Conservation (phyloP, 1,140 invertebrate genomes). For the Panagrolaimus sp. region DNA sequence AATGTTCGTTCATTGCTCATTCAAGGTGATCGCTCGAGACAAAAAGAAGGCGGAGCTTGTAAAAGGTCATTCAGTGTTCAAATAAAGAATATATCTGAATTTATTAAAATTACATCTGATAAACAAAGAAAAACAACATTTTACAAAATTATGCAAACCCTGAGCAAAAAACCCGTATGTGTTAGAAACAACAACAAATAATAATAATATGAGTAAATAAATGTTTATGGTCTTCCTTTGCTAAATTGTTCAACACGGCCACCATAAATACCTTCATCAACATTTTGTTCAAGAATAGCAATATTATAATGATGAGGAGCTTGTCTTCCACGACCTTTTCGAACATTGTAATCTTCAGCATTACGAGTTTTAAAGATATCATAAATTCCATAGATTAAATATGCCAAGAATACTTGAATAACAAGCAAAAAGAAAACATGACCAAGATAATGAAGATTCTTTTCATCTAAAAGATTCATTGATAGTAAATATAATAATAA, state of each 20-base stretch:
- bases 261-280: slow-evolving; percentile 3
- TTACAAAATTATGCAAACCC: too few relatives aligned
- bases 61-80: too few relatives aligned
- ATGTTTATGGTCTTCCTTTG: slow-evolving; percentile 5
- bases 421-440: background rate
- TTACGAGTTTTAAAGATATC: background rate
- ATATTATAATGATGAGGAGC: background rate
- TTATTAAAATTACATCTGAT: too few relatives aligned
- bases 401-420: background rate
- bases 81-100: too few relatives aligned
- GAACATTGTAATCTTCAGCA: background rate
- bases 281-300: background rate
- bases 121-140: too few relatives aligned
- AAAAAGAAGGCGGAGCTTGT: too few relatives aligned
- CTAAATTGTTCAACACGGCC: background rate
- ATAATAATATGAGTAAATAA: background rate
- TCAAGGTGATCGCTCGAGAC: too few relatives aligned
- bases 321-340: background rate
- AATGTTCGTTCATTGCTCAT: too few relatives aligned
- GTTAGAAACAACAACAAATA: background rate
- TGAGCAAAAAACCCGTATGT: background rate
- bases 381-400: background rate
- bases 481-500: background rate
- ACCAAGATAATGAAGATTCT: background rate
- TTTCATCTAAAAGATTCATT: background rate